Evolutionary conservation across 92 coral and sea anemone species (phyloP).

Genomic region (Desmophyllum pertusum): DNA sequence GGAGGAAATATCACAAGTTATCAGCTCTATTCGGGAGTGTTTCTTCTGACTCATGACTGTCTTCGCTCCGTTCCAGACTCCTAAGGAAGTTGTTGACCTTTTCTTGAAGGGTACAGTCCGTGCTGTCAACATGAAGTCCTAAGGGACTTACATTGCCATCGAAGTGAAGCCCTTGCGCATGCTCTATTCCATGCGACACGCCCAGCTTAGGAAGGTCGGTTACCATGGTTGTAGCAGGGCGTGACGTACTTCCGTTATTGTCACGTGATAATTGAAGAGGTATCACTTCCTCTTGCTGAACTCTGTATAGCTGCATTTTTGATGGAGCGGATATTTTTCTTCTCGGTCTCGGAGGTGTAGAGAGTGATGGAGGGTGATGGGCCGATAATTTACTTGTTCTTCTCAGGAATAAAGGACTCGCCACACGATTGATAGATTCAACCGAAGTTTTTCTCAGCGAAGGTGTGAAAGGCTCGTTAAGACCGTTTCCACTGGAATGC

Average conservation of each 20-base stretch:
- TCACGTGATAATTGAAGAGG: slow-evolving; percentile 31
- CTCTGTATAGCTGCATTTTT: slow-evolving; percentile 4
- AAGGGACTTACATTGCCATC: slow-evolving; percentile 22
- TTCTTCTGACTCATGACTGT: slow-evolving; percentile 1
- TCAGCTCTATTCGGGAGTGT: background rate
- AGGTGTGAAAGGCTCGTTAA: background rate
- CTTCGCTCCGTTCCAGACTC: slow-evolving; percentile 31
- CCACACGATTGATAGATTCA: background rate
- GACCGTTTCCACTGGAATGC: background rate
- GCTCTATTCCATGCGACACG: slow-evolving; percentile 7
- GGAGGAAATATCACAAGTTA: background rate
- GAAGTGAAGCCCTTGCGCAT: background rate
- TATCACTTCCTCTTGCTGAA: slow-evolving; percentile 23
- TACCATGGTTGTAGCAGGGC: background rate
- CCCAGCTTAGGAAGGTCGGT: slow-evolving; percentile 39
- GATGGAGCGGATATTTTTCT: slow-evolving; percentile 35
- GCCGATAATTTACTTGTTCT: slow-evolving; percentile 25
- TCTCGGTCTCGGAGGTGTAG: slow-evolving; percentile 5
- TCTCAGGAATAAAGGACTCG: slow-evolving; percentile 32
- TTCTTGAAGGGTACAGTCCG: slow-evolving; percentile 45
- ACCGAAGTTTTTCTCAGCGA: slow-evolving; percentile 16
- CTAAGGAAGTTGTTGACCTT: slow-evolving; percentile 40
- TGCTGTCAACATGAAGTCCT: slow-evolving; percentile 19
- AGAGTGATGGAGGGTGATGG: background rate
- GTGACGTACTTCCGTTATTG: slow-evolving; percentile 19